phyloP scores from a whole-genome alignment of 2,888 invertebrate genomes.

The Agrochola lychnidis region DNA sequence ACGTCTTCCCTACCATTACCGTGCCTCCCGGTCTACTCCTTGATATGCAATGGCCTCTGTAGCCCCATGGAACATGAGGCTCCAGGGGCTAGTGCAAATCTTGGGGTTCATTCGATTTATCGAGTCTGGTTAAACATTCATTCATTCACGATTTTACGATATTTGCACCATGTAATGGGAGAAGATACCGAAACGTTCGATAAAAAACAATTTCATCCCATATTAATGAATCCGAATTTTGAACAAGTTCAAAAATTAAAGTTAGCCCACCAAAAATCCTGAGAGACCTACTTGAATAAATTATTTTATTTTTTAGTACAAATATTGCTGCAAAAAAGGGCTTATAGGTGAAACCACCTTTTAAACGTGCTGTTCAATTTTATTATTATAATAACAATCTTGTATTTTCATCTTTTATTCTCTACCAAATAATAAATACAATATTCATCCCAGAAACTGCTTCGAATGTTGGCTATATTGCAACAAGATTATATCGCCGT shows the following conservation, averaged over 20 bases:
- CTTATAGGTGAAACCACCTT: not conserved
- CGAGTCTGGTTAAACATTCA: too few species aligned
- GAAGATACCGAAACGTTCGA: not conserved
- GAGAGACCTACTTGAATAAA: slow-evolving; percentile 53
- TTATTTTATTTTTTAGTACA: slow-evolving; percentile 15
- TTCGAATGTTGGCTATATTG: slow-evolving; percentile 29
- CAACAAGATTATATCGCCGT: slow-evolving; percentile 33
- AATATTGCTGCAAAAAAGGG: not conserved
- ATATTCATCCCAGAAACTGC: slow-evolving; percentile 20
- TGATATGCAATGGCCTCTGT: too few species aligned
- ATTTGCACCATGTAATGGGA: not conserved
- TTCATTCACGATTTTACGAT: not conserved
- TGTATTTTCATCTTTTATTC: not conserved
- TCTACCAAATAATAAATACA: slow-evolving; percentile 42
- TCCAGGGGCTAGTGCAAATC: too few species aligned
- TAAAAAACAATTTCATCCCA: slow-evolving; percentile 16
- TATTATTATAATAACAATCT: not conserved
- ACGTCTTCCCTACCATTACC: too few species aligned
- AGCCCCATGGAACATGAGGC: too few species aligned
- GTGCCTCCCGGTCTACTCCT: too few species aligned
- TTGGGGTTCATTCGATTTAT: too few species aligned
- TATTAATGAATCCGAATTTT: slow-evolving; percentile 38
- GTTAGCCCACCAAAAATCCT: slow-evolving; percentile 44
- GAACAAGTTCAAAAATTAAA: slow-evolving; percentile 39
- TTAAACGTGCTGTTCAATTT: not conserved